A percentile compares a stretch with the other conserved stretches of the same genome.
Evolutionary conservation across 2,888 invertebrate species (phyloP).

Genomic region (Eilema caniola): DNA sequence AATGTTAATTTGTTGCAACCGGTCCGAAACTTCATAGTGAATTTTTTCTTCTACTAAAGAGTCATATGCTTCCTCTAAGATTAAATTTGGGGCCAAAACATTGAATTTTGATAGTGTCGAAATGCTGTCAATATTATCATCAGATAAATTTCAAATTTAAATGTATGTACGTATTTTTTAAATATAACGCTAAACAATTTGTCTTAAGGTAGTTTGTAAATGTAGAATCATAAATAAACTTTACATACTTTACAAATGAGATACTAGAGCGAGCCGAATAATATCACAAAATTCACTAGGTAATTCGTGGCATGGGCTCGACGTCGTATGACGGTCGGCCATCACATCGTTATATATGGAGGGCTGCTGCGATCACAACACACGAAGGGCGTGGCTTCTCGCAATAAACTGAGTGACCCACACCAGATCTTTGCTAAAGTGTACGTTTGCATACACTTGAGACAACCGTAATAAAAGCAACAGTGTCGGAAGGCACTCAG

Average conservation of each 20-base stretch:
- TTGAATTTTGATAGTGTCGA: no score
- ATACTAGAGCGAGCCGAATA: background rate
- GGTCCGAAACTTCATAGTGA: no score
- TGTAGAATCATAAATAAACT: background rate
- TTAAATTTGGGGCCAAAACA: no score
- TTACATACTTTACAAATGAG: background rate
- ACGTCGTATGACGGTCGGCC: constrained; percentile 37
- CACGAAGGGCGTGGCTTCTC: constrained; percentile 49
- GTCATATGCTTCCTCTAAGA: no score
- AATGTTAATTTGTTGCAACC: no score
- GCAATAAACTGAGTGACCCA: constrained; percentile 54
- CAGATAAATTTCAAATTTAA: no score
- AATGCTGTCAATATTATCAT: no score
- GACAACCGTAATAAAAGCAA: constrained; percentile 28
- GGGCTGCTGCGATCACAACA: constrained; percentile 47
- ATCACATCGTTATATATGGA: constrained; percentile 46
- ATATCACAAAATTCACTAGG: constrained; percentile 6
- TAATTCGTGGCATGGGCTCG: constrained; percentile 31
- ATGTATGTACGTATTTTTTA: no score
- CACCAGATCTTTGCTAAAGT: constrained; percentile 37
- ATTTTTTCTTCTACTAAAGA: no score
- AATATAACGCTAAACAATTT: background rate
- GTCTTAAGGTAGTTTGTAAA: background rate
- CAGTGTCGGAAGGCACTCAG: constrained; percentile 5
- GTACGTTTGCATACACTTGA: constrained; percentile 34